Base-by-base conservation (phyloP, 2,888 invertebrate species). In the Pocota personata region DNA sequence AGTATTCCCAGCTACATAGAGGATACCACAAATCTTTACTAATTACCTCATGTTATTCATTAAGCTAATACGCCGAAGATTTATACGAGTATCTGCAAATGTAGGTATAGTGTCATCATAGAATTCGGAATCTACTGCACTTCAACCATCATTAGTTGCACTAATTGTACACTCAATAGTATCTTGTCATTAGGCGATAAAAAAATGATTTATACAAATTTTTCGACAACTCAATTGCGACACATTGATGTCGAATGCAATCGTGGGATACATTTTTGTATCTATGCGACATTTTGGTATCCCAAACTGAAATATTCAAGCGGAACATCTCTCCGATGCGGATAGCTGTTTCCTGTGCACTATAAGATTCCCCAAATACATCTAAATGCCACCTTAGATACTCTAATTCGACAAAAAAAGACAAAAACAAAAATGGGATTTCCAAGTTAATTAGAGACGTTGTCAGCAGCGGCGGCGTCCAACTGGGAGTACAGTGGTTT, bases 371-470 rank as follows among this genome's bases (percentile, higher is more conserved):
- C 32, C 40, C 40, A 35, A 52, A 52, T 19, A 50, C 21, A 60
- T 8, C 24, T 8, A 69, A 78, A 78, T 79, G 79, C 46, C 79
- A 72, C 57, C 55, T 7, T 19, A 55, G 12, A 52, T 69, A 71
- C 24, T 64, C 48, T 72, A 48, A 35, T 79, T 64, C 60, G 14
- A 43, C 16, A 37, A 6, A 52, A 21, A 48, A 27, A 62, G 16
- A 3, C n/a, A 19, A 46, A 48, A 1, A 69, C 16, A 37, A 60
- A 3, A 69, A 16, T 57, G 62, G 57, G 64, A 30, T 64, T 79
- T 72, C 57, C 55, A 48, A 67, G 27, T 46, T 72, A 62, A 71
- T 71, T 64, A 69, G 16, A 60, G 67, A 55, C 21, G 8, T 6
- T 46, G 27, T 27, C n/a, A n/a, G 35, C n/a, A 6, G 14, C 10